A percentile compares a stretch with the other conserved stretches of the same genome.
These are phyloP conservation scores for Drosophila putrida DNA, from an alignment of 2,888 invertebrate genomes.

Conservation along the genomic window DNA sequence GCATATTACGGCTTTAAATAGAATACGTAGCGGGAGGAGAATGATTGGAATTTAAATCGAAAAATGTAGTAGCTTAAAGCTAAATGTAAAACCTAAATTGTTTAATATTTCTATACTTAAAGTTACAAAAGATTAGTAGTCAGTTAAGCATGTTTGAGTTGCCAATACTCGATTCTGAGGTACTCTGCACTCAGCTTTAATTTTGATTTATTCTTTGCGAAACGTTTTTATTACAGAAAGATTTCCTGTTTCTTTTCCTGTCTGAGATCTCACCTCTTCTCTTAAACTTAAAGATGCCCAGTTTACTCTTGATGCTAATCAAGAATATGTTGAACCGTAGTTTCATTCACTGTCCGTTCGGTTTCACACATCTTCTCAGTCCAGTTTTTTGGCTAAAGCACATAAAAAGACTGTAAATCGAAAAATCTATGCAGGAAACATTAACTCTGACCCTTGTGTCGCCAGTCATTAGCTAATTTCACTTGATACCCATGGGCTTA, in stretches of 20 bases:
- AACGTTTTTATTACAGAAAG: too few relatives aligned
- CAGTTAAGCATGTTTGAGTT: neutral
- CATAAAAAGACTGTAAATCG: constrained; percentile 27
- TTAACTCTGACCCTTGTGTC: constrained; percentile 8
- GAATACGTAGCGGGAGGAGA: neutral
- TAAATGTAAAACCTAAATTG: neutral
- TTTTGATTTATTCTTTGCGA: too few relatives aligned
- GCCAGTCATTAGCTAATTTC: constrained; percentile 38
- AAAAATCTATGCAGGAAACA: constrained; percentile 34
- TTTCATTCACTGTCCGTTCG: neutral
- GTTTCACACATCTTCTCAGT: neutral
- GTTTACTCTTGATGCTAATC: neutral
- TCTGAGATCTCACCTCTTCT: too few relatives aligned
- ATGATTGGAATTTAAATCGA: constrained; percentile 3
- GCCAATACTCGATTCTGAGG: neutral
- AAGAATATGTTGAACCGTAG: neutral
- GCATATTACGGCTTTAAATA: constrained; percentile 54
- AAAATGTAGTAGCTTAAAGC: constrained; percentile 15
- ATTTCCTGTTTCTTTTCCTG: too few relatives aligned
- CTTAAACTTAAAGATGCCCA: neutral
- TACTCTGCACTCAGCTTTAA: neutral
- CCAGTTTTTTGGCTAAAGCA: neutral
- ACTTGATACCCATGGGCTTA: constrained; percentile 6
- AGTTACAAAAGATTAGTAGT: neutral
- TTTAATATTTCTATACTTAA: neutral